phyloP scores from a whole-genome alignment of 2,113 vertebrate species.

The Urocitellus parryii region DNA sequence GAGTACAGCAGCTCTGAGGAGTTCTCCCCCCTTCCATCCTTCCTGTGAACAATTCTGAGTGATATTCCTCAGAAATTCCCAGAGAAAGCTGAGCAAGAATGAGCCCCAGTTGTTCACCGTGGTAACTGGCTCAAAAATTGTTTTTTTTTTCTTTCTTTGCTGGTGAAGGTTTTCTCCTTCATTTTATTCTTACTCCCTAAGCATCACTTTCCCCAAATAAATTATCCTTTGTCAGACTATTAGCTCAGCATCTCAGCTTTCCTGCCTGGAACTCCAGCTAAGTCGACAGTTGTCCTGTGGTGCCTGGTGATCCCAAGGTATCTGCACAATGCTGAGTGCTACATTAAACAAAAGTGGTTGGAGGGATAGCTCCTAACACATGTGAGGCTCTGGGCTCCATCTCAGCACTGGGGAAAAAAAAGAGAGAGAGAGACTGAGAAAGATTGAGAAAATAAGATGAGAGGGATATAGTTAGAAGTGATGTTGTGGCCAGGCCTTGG shows the following conservation, averaged over 20 bases:
- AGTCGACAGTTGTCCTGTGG: neutral
- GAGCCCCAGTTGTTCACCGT: neutral
- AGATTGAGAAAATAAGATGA: neutral
- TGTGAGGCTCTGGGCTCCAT: neutral
- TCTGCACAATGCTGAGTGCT: neutral
- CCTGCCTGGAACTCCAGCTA: neutral
- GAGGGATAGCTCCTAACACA: neutral
- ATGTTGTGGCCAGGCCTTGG: neutral
- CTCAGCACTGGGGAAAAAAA: too few relatives aligned
- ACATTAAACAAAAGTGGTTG: too few relatives aligned
- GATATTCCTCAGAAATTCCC: neutral
- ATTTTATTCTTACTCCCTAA: neutral
- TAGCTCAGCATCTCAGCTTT: neutral
- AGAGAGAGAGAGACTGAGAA: neutral
- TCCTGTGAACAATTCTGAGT: neutral
- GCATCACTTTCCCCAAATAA: neutral
- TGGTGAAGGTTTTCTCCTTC: neutral
- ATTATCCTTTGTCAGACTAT: neutral
- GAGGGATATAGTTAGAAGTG: neutral
- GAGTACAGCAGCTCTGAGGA: neutral
- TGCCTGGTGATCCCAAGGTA: neutral
- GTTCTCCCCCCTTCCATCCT: neutral
- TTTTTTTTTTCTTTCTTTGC: neutral
- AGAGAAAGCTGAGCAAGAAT: neutral
- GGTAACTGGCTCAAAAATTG: neutral